Evolutionary conservation across 1,140 invertebrate species (phyloP), one percentile per base, ranked within the genome.

Genomic region (Charaxes varanes): DNA sequence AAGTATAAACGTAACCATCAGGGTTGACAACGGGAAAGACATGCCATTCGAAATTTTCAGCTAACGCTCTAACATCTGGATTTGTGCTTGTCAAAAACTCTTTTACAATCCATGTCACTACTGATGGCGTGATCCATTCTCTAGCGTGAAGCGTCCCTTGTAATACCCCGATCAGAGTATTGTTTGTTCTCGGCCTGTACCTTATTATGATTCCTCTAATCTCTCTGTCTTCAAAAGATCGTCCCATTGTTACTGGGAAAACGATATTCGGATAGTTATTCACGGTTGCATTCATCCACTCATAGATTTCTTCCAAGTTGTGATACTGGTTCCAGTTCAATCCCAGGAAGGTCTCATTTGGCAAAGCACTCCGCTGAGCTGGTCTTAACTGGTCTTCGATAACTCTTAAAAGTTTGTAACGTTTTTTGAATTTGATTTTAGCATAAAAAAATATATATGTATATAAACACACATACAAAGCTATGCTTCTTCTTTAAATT

Each of bases 81-180:
- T 88, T 72, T 7, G 48, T 45, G 60, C 86, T 88, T 22, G 85
- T 78, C 12, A 93, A 53, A 23, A 93, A 78, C 48, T 92, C 81
- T 41, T 92, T 87, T 0, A 92, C 70, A 4, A 94, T 81, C 60
- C 90, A 94, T 5, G 91, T 88, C 0, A 89, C 86, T 0, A 89
- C 90, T 1, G 92, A 90, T 2, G 91, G 87, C 0, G 88, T 81
- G 5, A 94, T 92, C 93, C 93, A 94, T 77, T 94, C 93, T 19
- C 93, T 85, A 0, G 92, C 92, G 72, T 94, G 91, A 15, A 93
- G 89, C 1, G 90, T 88, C 36, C 86, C 88, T 64, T 90, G 89
- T 10, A 90, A 32, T 31, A 79, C 48, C 27, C 65, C 71, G 30
- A 67, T 62, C 2, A 50, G 14, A 21, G 53, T 60, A 3, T 58